These are phyloP conservation scores for Martes martes DNA, from an alignment of 2,113 vertebrate species.

Conservation along the genomic window DNA sequence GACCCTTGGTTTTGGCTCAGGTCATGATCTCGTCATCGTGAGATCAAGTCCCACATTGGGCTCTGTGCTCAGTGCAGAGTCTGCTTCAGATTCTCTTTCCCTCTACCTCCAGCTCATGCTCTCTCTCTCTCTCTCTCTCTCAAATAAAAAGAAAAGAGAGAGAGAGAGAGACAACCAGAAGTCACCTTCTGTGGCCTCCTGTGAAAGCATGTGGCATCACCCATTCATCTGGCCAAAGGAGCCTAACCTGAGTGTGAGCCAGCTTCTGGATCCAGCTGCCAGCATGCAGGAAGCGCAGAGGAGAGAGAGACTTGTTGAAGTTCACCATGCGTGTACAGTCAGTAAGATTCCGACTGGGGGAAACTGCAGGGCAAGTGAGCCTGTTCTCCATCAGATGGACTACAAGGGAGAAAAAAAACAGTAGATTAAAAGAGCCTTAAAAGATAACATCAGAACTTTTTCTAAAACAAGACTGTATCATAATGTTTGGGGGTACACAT, in stretches of 20 bases:
- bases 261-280: not conserved
- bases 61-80: not conserved
- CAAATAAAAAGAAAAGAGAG: not conserved
- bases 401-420: not conserved
- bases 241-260: not conserved
- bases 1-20: not conserved
- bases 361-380: not conserved
- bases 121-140: no score
- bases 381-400: not conserved
- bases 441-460: not conserved
- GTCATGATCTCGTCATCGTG: not conserved
- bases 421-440: not conserved
- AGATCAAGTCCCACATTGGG: not conserved
- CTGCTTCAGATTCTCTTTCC: not conserved
- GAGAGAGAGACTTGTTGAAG: not conserved
- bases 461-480: not conserved
- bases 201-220: not conserved
- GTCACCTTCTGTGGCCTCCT: not conserved
- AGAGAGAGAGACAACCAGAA: not conserved
- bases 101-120: not conserved
- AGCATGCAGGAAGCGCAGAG: not conserved
- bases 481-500: not conserved
- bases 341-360: not conserved
- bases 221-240: not conserved
- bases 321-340: accelerated